Conservation (phyloP, 2,888 invertebrate species). For the Rhamnusium bicolor region DNA sequence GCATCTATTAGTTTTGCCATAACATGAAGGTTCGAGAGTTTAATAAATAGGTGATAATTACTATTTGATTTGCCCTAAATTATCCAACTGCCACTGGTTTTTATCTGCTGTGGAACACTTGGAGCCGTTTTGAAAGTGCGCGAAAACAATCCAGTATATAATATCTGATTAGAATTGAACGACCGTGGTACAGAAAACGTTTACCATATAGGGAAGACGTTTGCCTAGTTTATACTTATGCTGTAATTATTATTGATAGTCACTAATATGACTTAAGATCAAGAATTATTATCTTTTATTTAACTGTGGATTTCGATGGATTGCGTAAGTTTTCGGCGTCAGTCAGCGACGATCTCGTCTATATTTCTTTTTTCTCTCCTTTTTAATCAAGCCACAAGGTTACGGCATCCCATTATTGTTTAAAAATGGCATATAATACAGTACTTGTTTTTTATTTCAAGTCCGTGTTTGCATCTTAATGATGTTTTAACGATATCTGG, state of each 20-base stretch:
- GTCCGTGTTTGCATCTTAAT: constrained; percentile 5
- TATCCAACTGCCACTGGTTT: constrained; percentile 11
- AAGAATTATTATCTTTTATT: constrained; percentile 46
- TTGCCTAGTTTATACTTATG: constrained; percentile 64
- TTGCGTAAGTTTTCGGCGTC: constrained; percentile 40
- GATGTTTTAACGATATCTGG: constrained; percentile 7
- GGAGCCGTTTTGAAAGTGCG: constrained; percentile 37
- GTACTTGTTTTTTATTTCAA: neutral
- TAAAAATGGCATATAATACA: constrained; percentile 15
- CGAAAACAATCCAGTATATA: constrained; percentile 17
- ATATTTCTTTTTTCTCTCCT: constrained; percentile 19
- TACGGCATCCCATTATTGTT: constrained; percentile 17
- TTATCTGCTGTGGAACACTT: neutral
- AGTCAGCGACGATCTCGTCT: constrained; percentile 15
- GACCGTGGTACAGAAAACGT: constrained; percentile 66
- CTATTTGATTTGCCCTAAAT: neutral
- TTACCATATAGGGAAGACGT: constrained; percentile 68
- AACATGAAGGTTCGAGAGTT: neutral
- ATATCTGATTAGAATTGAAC: constrained; percentile 50
- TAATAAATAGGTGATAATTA: neutral
- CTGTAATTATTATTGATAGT: constrained; percentile 50
- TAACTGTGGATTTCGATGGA: constrained; percentile 34
- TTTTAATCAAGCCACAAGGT: constrained; percentile 21
- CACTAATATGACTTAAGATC: constrained; percentile 49
- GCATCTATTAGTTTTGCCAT: neutral